Percentiles rank a stretch among this genome's conserved stretches.
Evolutionary conservation across 2,113 vertebrate species (phyloP).

Genomic region (Anoplopoma fimbria): DNA sequence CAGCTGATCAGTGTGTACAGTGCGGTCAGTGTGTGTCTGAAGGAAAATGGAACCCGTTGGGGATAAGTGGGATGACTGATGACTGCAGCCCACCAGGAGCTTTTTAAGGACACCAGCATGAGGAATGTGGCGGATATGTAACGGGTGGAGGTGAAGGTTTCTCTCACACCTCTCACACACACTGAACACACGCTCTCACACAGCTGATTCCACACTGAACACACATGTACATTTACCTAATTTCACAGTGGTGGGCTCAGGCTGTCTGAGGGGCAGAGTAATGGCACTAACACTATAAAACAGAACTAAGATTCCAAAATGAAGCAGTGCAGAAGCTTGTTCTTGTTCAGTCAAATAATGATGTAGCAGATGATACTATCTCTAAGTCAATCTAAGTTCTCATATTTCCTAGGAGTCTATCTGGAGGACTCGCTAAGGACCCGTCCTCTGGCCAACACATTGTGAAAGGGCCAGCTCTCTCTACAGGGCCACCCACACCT

Average conservation of each 20-base stretch:
- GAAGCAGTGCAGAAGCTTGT: too few relatives aligned
- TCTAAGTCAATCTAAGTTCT: too few relatives aligned
- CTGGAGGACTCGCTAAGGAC: too few relatives aligned
- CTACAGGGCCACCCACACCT: too few relatives aligned
- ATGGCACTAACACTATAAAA: too few relatives aligned
- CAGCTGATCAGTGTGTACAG: slow-evolving; percentile 18
- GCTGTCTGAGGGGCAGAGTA: too few relatives aligned
- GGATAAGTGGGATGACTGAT: slow-evolving; percentile 42
- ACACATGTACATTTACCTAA: slow-evolving; percentile 4
- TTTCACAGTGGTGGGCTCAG: not conserved
- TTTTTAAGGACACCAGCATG: slow-evolving; percentile 68
- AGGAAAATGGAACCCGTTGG: slow-evolving; percentile 16
- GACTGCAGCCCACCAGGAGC: slow-evolving; percentile 31
- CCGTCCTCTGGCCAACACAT: too few relatives aligned
- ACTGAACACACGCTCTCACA: slow-evolving; percentile 10
- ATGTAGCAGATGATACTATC: too few relatives aligned
- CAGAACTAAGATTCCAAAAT: not conserved
- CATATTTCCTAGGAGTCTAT: too few relatives aligned
- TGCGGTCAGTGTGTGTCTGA: slow-evolving; percentile 5
- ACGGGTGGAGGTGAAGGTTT: slow-evolving; percentile 26
- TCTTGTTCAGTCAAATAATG: too few relatives aligned
- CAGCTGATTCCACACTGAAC: slow-evolving; percentile 51
- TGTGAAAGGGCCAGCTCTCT: too few relatives aligned
- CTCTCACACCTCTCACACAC: not conserved
- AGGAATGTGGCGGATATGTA: slow-evolving; percentile 71